A percentile compares a stretch with the other conserved stretches of the same genome.
These are phyloP conservation scores for Pollenia amentaria DNA, from an alignment of 2,888 invertebrate species.

Conservation along the genomic window DNA sequence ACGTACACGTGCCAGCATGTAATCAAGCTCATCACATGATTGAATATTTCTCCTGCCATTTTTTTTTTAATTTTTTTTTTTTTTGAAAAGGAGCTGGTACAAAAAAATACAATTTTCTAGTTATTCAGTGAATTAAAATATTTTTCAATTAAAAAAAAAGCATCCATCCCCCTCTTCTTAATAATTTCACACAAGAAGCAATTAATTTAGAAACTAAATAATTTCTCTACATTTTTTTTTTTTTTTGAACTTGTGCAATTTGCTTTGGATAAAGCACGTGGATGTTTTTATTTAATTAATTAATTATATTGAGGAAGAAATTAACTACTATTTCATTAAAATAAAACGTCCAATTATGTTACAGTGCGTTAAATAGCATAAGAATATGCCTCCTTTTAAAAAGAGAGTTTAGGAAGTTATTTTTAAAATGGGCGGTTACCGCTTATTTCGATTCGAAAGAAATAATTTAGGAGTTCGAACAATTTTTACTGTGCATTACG, in stretches of 20 bases:
- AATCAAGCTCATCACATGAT: slow-evolving; percentile 68
- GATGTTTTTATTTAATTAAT: slow-evolving; percentile 44
- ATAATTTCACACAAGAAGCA: slow-evolving; percentile 39
- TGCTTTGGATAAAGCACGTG: slow-evolving; percentile 52
- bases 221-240: slow-evolving; percentile 24
- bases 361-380: background rate
- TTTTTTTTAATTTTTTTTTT: no score
- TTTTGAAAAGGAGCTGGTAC: background rate
- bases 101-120: background rate
- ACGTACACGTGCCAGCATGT: slow-evolving; percentile 68
- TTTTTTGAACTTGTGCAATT: slow-evolving; percentile 42
- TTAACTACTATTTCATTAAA: slow-evolving; percentile 52
- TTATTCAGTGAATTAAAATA: slow-evolving; percentile 34
- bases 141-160: slow-evolving; percentile 54
- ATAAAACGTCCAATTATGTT: slow-evolving; percentile 32
- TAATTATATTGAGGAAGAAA: slow-evolving; percentile 27
- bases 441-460: no score
- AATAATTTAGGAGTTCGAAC: no score
- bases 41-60: no score
- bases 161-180: slow-evolving; percentile 26
- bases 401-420: background rate
- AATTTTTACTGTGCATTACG: no score
- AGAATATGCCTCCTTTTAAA: background rate
- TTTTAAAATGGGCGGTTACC: no score
- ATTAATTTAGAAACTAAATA: slow-evolving; percentile 68